These are phyloP conservation scores for Xylota sylvarum DNA, from an alignment of 2,888 invertebrate species.

Conservation along the genomic window DNA sequence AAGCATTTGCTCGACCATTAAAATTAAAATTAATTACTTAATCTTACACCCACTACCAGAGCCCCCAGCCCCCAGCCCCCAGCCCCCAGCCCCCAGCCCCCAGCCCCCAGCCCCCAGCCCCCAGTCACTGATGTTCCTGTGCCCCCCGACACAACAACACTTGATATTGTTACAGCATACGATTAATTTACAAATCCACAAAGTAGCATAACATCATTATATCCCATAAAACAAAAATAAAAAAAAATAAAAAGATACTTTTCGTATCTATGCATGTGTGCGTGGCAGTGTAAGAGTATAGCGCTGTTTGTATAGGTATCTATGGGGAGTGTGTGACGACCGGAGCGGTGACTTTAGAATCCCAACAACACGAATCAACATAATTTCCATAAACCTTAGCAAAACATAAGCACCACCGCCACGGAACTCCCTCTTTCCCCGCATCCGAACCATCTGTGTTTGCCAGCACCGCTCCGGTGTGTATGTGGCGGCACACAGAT, in stretches of 20 bases:
- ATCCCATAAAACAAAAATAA: slow-evolving; percentile 60
- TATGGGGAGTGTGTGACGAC: slow-evolving; percentile 29
- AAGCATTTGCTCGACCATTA: slow-evolving; percentile 59
- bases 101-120: no score
- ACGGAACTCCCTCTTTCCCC: neutral
- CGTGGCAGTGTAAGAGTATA: neutral
- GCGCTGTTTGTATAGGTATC: neutral
- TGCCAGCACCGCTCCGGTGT: neutral
- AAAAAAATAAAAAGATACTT: slow-evolving; percentile 35
- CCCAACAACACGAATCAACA: slow-evolving; percentile 60
- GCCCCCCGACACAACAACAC: slow-evolving; percentile 33
- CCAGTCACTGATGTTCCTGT: neutral
- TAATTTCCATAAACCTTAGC: slow-evolving; percentile 66
- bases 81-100: neutral
- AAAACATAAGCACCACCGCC: slow-evolving; percentile 38
- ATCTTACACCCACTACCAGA: slow-evolving; percentile 42
- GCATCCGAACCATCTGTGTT: no score
- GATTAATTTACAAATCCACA: slow-evolving; percentile 72
- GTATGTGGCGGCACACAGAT: slow-evolving; percentile 1
- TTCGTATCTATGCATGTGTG: slow-evolving; percentile 9
- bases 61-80: neutral
- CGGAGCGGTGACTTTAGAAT: slow-evolving; percentile 44
- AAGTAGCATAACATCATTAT: slow-evolving; percentile 70
- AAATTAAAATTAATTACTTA: slow-evolving; percentile 68
- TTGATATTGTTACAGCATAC: slow-evolving; percentile 68